These are phyloP conservation scores for Sciurus niger DNA, from an alignment of 2,113 vertebrate genomes.

Conservation along the genomic window DNA sequence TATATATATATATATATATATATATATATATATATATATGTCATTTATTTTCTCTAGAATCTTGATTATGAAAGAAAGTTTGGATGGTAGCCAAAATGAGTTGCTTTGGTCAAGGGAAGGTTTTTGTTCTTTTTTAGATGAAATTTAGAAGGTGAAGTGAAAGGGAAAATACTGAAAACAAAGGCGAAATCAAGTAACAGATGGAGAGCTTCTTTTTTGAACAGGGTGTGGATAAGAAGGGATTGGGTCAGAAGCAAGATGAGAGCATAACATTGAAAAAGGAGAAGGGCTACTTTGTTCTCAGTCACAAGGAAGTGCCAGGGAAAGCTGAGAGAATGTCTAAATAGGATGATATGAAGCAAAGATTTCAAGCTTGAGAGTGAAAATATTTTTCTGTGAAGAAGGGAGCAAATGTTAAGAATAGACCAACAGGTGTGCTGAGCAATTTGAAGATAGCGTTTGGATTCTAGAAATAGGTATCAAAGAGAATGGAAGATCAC, in stretches of 20 bases:
- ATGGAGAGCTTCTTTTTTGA: background rate
- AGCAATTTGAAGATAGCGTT: background rate
- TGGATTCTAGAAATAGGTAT: background rate
- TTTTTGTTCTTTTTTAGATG: background rate
- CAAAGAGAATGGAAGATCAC: background rate
- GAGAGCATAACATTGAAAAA: background rate
- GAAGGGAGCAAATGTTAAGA: background rate
- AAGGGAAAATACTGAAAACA: background rate
- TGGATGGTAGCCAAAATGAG: background rate
- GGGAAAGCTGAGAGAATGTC: background rate
- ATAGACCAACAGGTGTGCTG: background rate
- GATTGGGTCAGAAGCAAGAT: background rate
- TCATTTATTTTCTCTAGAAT: background rate
- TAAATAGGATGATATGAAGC: background rate
- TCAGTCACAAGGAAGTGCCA: background rate
- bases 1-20: too few species aligned
- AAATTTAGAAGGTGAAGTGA: constrained; percentile 30
- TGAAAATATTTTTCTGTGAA: background rate
- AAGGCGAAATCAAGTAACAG: background rate
- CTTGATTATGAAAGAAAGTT: background rate
- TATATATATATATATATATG: too few species aligned
- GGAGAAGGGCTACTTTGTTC: background rate
- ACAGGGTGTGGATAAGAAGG: background rate
- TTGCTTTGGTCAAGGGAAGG: background rate
- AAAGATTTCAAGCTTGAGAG: background rate